phyloP scores from a whole-genome alignment of 92 coral and sea anemone species.

The Porites lobata region DNA sequence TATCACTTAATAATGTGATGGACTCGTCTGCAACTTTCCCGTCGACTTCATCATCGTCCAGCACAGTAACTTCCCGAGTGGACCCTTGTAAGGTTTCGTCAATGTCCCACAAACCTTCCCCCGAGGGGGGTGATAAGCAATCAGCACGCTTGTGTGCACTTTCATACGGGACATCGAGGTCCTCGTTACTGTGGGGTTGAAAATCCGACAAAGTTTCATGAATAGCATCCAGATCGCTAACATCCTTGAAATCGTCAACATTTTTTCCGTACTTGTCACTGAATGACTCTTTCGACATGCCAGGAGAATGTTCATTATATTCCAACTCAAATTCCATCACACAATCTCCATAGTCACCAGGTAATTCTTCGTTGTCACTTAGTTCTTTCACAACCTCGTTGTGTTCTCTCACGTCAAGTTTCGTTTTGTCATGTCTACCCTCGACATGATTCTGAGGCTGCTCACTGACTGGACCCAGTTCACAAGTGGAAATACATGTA shows the following conservation, averaged over 20 bases:
- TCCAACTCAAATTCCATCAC: neutral
- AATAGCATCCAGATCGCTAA: neutral
- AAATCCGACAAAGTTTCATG: neutral
- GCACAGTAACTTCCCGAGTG: neutral
- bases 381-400: neutral
- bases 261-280: neutral
- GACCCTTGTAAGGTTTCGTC: constrained; percentile 15
- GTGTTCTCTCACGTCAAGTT: no score
- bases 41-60: constrained; percentile 18
- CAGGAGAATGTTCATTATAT: neutral
- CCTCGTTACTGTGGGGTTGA: neutral
- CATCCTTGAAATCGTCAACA: neutral
- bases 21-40: constrained; percentile 23
- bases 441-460: constrained; percentile 2
- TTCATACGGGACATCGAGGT: neutral
- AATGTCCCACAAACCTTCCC: neutral
- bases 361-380: neutral
- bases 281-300: neutral
- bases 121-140: neutral
- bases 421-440: neutral
- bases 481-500: neutral
- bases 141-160: neutral
- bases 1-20: constrained; percentile 44
- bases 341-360: neutral
- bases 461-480: neutral